Base-by-base conservation (phyloP, 1,140 invertebrate genomes). In the Conus ventricosus region DNA sequence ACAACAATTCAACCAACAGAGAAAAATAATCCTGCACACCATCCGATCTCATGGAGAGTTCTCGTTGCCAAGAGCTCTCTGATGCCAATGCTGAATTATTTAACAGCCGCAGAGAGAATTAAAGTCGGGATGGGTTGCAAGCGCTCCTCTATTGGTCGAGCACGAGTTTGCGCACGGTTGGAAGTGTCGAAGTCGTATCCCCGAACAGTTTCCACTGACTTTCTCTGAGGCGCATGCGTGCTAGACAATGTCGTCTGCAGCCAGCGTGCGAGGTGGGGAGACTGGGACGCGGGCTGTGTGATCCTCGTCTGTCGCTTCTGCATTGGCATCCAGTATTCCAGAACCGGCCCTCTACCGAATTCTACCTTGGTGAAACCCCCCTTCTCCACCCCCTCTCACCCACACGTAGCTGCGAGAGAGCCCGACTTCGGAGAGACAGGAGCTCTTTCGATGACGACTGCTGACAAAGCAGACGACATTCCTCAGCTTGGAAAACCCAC, bases 21-120 rank as follows among this genome's bases (percentile, higher is more conserved):
- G 23, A 71, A 71, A 20, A 71, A 71, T 39, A 39, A 39, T 39
- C 39, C 39, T 39, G 39, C 39, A 39, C 39, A 39, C 39, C 39
- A 39, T 39, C 39, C 39, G 39, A 39, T 39, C 39, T 39, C 39
- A 39, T 3, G 39, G 39, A 39, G 39, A 39, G 39, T 39, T 39
- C 82, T 25, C 55, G 81, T 83, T 83, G 81, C 81, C 81, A 53
- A 11, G 81, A 53, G 81, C 81, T 57, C 53, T 20, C 4, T 55
- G 13, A 54, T 83, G 81, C 55, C 81, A 55, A 11, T 84, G 57
- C 17, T 84, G 54, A 84, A 84, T 84, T 84, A 84, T 84, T 84
- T 67, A 84, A 84, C 23, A 63, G 82, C 82, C 6, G 13, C 55
- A 27, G 55, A 84, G 82, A 83, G 39, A 71, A 71, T 71, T 81